Conservation (phyloP, 2,113 vertebrate genomes). For the Marmota monax region DNA sequence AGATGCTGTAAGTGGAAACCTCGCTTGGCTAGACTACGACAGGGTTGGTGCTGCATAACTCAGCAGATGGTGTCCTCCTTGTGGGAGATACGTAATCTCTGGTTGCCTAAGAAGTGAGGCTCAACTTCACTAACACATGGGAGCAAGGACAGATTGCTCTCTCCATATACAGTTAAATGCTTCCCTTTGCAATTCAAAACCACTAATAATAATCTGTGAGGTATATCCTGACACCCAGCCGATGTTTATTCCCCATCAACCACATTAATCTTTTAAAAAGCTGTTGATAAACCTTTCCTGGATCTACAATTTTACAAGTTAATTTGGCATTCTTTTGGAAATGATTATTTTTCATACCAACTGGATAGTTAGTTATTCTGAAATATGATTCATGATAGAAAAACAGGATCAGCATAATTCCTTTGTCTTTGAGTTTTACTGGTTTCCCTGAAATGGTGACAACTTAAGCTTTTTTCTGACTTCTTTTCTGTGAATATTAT, state of each 20-base stretch:
- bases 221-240: accelerated
- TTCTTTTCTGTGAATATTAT: not conserved
- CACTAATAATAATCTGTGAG: not conserved
- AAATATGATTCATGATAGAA: not conserved
- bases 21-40: not conserved
- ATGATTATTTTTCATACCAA: not conserved
- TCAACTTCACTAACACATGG: no score
- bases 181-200: not conserved
- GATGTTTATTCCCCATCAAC: not conserved
- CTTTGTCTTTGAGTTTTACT: not conserved
- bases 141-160: not conserved
- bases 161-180: accelerated
- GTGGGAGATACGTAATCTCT: accelerated
- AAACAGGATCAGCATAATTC: not conserved
- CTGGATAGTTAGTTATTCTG: not conserved
- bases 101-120: not conserved
- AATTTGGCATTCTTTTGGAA: not conserved
- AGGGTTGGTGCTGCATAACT: not conserved
- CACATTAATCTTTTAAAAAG: accelerated
- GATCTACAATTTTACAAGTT: not conserved
- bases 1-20: not conserved
- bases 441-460: not conserved
- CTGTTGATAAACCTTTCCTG: not conserved
- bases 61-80: not conserved
- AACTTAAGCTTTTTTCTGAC: not conserved